A percentile compares a stretch with the other conserved stretches of the same genome.
These are phyloP conservation scores for Byasa hedistus DNA, from an alignment of 2,888 invertebrate genomes.

Conservation along the genomic window DNA sequence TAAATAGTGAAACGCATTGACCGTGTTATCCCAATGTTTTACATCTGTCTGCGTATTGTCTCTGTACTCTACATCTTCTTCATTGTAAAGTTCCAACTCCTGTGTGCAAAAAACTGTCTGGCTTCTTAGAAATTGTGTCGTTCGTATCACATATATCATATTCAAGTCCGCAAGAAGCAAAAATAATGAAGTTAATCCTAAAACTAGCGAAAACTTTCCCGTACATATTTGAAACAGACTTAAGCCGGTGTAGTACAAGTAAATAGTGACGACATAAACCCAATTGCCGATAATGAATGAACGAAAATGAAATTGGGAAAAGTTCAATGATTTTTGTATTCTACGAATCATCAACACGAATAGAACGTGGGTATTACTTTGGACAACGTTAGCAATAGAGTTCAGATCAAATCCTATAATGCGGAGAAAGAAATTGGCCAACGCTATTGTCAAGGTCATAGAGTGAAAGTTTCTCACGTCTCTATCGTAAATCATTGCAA, in stretches of 20 bases:
- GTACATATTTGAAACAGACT: background rate
- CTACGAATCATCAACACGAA: conserved; percentile 5
- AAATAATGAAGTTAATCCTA: background rate
- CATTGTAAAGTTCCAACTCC: background rate
- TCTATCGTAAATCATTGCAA: background rate
- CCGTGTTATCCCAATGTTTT: background rate
- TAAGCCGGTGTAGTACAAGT: conserved; percentile 1
- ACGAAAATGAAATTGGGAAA: background rate
- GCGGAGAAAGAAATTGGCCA: background rate
- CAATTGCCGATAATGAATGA: background rate
- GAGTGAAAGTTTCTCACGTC: background rate
- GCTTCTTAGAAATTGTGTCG: background rate
- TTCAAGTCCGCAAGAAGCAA: conserved; percentile 1
- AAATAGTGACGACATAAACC: background rate
- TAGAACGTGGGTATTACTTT: background rate
- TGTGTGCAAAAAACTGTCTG: background rate
- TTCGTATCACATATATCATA: conserved; percentile 15
- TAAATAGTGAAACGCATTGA: background rate
- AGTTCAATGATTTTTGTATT: background rate
- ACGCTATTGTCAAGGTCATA: background rate
- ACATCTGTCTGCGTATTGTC: background rate
- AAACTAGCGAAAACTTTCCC: background rate
- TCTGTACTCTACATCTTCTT: background rate
- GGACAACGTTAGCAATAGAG: background rate
- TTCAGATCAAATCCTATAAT: background rate